phyloP scores from a whole-genome alignment of 2,797 vertebrate species.

The Peromyscus eremicus region DNA sequence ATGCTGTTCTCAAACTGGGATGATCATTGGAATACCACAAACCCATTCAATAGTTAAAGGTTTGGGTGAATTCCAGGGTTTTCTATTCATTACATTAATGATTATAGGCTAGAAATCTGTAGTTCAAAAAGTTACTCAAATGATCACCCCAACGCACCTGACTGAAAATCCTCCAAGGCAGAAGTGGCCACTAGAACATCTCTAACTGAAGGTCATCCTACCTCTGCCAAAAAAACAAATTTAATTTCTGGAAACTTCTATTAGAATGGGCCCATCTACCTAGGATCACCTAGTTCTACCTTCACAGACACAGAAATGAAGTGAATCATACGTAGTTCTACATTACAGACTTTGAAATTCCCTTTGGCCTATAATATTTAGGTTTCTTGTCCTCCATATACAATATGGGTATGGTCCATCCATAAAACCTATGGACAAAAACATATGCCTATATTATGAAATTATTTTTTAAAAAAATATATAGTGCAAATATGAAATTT shows the following conservation, averaged over 20 bases:
- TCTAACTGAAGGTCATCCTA: background rate
- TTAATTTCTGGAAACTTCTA: background rate
- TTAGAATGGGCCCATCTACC: background rate
- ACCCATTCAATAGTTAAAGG: background rate
- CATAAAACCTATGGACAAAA: background rate
- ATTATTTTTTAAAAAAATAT: background rate
- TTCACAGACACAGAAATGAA: background rate
- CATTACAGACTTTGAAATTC: background rate
- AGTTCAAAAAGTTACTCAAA: conserved; percentile 3
- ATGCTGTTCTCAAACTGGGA: conserved; percentile 9
- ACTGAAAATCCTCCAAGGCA: conserved; percentile 7
- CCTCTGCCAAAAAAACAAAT: background rate
- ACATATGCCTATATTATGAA: background rate
- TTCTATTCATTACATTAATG: background rate
- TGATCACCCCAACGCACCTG: background rate
- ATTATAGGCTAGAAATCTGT: background rate
- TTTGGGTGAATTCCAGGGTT: background rate
- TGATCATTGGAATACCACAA: background rate
- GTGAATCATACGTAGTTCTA: conserved; percentile 5
- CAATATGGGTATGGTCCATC: background rate
- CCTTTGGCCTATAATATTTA: background rate
- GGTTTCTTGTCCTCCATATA: background rate
- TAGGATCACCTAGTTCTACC: background rate
- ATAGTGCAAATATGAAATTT: background rate
- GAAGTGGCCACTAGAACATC: background rate